Conservation (phyloP, 1,140 invertebrate species). For the Drosophila insularis region DNA sequence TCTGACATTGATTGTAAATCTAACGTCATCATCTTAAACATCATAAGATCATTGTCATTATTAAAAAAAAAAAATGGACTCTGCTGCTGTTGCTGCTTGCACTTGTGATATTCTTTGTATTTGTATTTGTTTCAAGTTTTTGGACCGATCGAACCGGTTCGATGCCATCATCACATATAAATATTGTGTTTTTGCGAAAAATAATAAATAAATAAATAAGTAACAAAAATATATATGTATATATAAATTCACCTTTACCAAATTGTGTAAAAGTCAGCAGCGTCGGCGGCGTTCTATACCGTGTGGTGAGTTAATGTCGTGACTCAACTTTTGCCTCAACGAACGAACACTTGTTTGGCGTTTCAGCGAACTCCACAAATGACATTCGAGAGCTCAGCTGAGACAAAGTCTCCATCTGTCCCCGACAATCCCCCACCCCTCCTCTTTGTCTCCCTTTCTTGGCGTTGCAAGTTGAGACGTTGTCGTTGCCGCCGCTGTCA, state of each 20-base stretch:
- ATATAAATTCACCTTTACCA: conserved; percentile 47
- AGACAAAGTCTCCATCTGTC: neutral
- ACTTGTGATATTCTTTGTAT: conserved; percentile 3
- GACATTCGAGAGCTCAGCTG: conserved; percentile 58
- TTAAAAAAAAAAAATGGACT: neutral
- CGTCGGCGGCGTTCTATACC: conserved; percentile 21
- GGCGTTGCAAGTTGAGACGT: conserved; percentile 23
- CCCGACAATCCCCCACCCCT: neutral
- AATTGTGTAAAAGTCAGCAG: conserved; percentile 41
- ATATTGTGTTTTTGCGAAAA: conserved; percentile 58
- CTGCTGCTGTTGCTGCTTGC: neutral
- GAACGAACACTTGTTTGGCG: conserved; percentile 66
- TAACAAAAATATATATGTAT: conserved; percentile 19
- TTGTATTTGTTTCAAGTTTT: conserved; percentile 38
- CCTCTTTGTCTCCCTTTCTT: conserved; percentile 13
- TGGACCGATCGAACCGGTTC: conserved; percentile 56
- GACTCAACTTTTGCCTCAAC: conserved; percentile 32
- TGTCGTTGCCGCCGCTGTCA: conserved; percentile 30
- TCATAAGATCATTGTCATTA: conserved; percentile 3
- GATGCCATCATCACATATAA: conserved; percentile 65
- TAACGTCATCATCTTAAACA: neutral
- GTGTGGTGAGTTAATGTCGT: conserved; percentile 2
- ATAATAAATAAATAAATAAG: conserved; percentile 37
- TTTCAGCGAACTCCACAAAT: conserved; percentile 64
- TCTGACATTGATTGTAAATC: conserved; percentile 1